Percentiles rank a stretch among this genome's conserved stretches.
Conservation (phyloP, 2,888 invertebrate species). For the Torymus aiolomorphi region DNA sequence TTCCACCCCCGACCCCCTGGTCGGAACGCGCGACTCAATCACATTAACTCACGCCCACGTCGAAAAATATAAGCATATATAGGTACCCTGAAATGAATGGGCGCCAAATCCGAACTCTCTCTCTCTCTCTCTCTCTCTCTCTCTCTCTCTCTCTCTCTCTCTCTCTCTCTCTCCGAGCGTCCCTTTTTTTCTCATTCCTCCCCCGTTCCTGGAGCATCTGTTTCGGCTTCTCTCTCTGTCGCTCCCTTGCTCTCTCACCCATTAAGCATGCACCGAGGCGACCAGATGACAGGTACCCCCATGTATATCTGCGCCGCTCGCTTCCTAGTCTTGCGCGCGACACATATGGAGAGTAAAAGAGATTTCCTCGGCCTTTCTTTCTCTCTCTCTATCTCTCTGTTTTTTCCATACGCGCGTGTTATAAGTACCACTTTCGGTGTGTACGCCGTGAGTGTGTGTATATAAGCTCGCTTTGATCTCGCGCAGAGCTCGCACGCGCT, state of each 20-base stretch:
- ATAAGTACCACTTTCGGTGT: not conserved
- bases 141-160: slow-evolving; percentile 11
- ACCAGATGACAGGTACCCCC: slow-evolving; percentile 44
- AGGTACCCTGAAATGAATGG: too few species aligned
- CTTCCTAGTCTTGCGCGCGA: slow-evolving; percentile 1
- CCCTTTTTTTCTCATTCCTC: slow-evolving; percentile 6
- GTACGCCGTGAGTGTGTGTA: not conserved
- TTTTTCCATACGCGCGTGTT: not conserved
- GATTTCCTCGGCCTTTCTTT: not conserved
- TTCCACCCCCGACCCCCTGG: too few species aligned
- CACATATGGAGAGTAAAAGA: not conserved
- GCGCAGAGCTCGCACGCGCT: slow-evolving; percentile 11
- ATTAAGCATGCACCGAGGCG: not conserved
- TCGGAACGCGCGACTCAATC: too few species aligned
- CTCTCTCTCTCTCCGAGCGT: not conserved
- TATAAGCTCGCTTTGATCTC: slow-evolving; percentile 40
- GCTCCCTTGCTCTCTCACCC: not conserved
- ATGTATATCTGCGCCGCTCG: slow-evolving; percentile 43
- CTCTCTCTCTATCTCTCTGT: not conserved
- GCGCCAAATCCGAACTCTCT: too few species aligned
- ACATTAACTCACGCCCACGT: too few species aligned
- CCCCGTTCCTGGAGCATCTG: not conserved
- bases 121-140: not conserved
- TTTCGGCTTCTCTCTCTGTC: not conserved
- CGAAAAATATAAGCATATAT: too few species aligned